phyloP scores from a whole-genome alignment of 1,140 invertebrate genomes.

The Drosophila varians region DNA sequence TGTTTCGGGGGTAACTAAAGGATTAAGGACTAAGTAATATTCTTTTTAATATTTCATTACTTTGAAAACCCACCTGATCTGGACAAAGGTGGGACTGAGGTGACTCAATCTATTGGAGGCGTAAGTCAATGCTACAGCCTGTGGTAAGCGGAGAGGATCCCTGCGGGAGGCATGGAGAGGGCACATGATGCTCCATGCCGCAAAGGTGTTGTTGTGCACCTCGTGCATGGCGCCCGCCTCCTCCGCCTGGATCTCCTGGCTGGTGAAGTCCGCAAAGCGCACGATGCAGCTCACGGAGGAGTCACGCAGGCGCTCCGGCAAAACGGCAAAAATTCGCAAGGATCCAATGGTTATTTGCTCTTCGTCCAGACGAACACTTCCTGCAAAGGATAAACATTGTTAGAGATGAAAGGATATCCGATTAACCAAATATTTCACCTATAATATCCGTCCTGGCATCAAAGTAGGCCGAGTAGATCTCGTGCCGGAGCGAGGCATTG shows the following conservation, averaged over 20 bases:
- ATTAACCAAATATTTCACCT: constrained; percentile 29
- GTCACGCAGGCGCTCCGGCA: constrained; percentile 60
- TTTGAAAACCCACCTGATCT: constrained; percentile 59
- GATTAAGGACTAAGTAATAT: background rate
- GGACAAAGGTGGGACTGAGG: constrained; percentile 68
- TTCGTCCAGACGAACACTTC: constrained; percentile 49
- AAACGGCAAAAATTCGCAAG: constrained; percentile 69
- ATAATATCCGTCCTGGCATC: constrained; percentile 71
- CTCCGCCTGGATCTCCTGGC: constrained; percentile 59
- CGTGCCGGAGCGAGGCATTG: constrained; percentile 50
- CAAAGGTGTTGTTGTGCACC: constrained; percentile 71
- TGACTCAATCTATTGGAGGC: constrained; percentile 66
- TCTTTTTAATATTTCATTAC: background rate
- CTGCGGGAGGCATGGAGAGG: constrained; percentile 52
- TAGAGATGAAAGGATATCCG: background rate
- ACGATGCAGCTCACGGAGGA: constrained; percentile 65
- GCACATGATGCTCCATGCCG: constrained; percentile 76
- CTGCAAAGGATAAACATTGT: constrained; percentile 22
- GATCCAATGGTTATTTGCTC: constrained; percentile 62
- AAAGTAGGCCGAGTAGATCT: constrained; percentile 79
- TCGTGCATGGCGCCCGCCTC: constrained; percentile 70
- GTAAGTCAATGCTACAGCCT: constrained; percentile 68
- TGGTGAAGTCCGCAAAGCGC: constrained; percentile 60
- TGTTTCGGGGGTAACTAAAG: constrained; percentile 70
- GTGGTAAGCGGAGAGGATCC: constrained; percentile 51